phyloP scores from a whole-genome alignment of 2,113 vertebrate genomes.

The Scopus umbretta region DNA sequence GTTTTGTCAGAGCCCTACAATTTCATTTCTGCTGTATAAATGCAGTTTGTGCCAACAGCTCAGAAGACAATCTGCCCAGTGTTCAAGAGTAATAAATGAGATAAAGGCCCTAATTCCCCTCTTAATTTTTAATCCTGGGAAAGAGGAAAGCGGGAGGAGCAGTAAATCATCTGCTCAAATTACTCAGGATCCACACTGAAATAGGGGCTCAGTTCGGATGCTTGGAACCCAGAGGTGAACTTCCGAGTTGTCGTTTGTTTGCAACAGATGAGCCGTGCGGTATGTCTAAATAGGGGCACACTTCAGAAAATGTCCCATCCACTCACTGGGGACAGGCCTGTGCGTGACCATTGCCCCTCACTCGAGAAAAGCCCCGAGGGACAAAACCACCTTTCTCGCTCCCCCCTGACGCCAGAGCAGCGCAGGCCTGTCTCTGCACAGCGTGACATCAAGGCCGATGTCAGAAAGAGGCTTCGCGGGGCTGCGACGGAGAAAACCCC shows the following conservation, averaged over 20 bases:
- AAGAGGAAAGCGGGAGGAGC: neutral
- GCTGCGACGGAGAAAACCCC: neutral
- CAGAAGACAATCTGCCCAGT: neutral
- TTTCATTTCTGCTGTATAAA: neutral
- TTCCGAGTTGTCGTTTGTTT: neutral
- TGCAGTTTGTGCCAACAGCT: neutral
- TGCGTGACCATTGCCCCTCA: too few relatives aligned
- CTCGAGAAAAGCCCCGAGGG: neutral
- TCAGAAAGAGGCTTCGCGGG: neutral
- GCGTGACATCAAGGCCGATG: accelerated
- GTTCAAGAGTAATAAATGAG: neutral
- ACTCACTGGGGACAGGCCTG: accelerated
- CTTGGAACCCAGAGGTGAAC: neutral
- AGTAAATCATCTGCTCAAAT: neutral
- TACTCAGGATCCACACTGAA: neutral
- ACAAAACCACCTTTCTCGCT: neutral
- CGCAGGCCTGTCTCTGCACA: accelerated
- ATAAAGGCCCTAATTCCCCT: neutral
- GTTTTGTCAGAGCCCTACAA: neutral
- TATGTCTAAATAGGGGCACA: neutral
- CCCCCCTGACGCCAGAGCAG: neutral
- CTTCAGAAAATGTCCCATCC: neutral
- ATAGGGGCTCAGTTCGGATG: accelerated
- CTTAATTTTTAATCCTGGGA: neutral
- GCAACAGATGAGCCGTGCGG: accelerated